These are phyloP conservation scores for Mythimna loreyi DNA, from an alignment of 2,888 invertebrate species.

Conservation along the genomic window DNA sequence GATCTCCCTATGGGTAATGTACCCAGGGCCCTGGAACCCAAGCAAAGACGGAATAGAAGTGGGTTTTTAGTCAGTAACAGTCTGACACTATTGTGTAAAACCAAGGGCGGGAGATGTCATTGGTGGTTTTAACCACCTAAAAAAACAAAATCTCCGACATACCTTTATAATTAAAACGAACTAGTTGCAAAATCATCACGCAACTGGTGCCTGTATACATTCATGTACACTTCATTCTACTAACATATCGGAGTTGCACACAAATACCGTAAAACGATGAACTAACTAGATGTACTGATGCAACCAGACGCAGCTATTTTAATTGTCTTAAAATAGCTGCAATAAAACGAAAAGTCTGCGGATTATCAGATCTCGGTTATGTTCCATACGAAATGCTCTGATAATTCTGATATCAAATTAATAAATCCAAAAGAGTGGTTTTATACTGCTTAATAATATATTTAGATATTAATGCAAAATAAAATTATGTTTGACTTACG, in stretches of 20 bases:
- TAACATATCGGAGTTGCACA: slow-evolving; percentile 30
- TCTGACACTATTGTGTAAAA: too few relatives aligned
- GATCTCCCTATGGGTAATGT: too few relatives aligned
- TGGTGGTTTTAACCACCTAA: too few relatives aligned
- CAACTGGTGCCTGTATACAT: slow-evolving; percentile 15
- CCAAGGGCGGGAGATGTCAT: too few relatives aligned
- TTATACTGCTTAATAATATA: too few relatives aligned
- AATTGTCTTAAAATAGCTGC: slow-evolving; percentile 37
- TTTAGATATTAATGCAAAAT: too few relatives aligned
- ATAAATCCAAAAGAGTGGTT: too few relatives aligned
- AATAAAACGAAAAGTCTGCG: slow-evolving; percentile 1
- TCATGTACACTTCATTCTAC: slow-evolving; percentile 23
- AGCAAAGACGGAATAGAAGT: too few relatives aligned
- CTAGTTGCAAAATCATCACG: slow-evolving; percentile 6
- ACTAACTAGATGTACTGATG: slow-evolving; percentile 27
- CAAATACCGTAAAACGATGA: slow-evolving; percentile 36
- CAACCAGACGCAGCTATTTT: slow-evolving; percentile 39
- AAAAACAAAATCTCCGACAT: background rate
- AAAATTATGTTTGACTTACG: too few relatives aligned
- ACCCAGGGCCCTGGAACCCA: too few relatives aligned
- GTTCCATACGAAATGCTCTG: background rate
- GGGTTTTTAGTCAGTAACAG: too few relatives aligned
- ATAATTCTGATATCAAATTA: background rate
- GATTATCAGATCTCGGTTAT: slow-evolving; percentile 17
- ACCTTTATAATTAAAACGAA: slow-evolving; percentile 3